Evolutionary conservation across 2,797 vertebrate species (phyloP).

Genomic region (Rhyacichthys aspro): DNA sequence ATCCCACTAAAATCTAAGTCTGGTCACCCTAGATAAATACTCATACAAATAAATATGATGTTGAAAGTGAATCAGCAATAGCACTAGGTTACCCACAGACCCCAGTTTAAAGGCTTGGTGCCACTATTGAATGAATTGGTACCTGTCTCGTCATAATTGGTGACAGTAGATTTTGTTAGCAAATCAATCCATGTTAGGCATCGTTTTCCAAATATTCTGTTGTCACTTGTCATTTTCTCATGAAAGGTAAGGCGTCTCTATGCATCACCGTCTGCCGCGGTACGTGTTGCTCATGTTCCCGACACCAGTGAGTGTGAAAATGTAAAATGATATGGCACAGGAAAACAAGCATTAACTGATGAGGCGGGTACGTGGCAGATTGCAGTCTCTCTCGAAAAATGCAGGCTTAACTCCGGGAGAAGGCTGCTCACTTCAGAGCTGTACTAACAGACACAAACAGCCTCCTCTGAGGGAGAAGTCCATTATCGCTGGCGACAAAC

Average conservation of each 20-base stretch:
- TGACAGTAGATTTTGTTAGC: slow-evolving; percentile 24
- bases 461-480: slow-evolving; percentile 52
- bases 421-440: slow-evolving; percentile 38
- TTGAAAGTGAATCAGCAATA: too few species aligned
- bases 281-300: slow-evolving; percentile 34
- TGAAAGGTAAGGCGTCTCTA: slow-evolving; percentile 18
- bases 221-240: slow-evolving; percentile 27
- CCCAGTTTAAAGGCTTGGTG: too few species aligned
- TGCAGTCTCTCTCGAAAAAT: slow-evolving; percentile 19
- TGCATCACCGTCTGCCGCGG: slow-evolving; percentile 30
- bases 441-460: slow-evolving; percentile 49
- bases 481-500: slow-evolving; percentile 64
- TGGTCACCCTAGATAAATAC: too few species aligned
- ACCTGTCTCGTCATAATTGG: too few species aligned
- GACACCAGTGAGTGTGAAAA: slow-evolving; percentile 36
- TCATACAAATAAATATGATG: too few species aligned
- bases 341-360: slow-evolving; percentile 28
- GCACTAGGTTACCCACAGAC: too few species aligned
- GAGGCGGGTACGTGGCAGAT: slow-evolving; percentile 19
- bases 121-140: too few species aligned
- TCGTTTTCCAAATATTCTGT: slow-evolving; percentile 12
- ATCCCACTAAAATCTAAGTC: too few species aligned
- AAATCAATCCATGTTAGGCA: slow-evolving; percentile 15
- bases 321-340: slow-evolving; percentile 39
- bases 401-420: slow-evolving; percentile 37